Evolutionary conservation across 2,888 invertebrate genomes (phyloP), one percentile per base, ranked within the genome.

Genomic region (Agapetus fuscipes): DNA sequence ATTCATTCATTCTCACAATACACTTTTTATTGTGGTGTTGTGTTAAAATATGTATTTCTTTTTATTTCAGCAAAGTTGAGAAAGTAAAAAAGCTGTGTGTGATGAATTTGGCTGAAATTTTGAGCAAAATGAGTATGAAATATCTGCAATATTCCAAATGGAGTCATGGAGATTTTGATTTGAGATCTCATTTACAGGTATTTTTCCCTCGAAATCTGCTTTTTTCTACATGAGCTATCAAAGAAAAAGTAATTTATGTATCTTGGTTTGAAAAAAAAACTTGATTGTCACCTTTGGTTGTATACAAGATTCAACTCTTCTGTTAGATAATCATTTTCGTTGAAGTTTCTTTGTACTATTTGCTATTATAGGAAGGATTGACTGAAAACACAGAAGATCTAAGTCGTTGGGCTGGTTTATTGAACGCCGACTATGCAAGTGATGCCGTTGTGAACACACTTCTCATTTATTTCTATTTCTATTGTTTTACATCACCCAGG

Each of bases 331-430:
- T 26, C 11, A 25, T n/a, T n/a, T n/a, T n/a, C n/a, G n/a, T n/a
- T n/a, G n/a, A n/a, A n/a, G n/a, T n/a, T n/a, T n/a, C n/a, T n/a
- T n/a, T n/a, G n/a, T n/a, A n/a, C n/a, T n/a, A n/a, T n/a, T n/a
- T n/a, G n/a, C n/a, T n/a, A 10, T 42, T 37, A 13, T 15, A 47
- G 47, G 43, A 48, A 30, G 48, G 48, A 2, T 35, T 48, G 3
- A 24, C 44, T 10, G 32, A 37, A 12, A 39, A 34, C 9, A 29
- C 34, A 11, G 28, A 24, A 10, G 38, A 45, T 24, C 31, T 35
- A 4, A 45, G 17, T 16, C 31, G 9, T 17, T 45, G 42, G 45
- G 38, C 41, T 3, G 27, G 33, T 20, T 40, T 20, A 13, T 29
- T 45, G 10, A 43, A 32, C 15, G 38, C 45, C 38, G 13, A 11